Evolutionary conservation across 1,140 invertebrate genomes (phyloP).

Genomic region (Oreohelix idahoensis): DNA sequence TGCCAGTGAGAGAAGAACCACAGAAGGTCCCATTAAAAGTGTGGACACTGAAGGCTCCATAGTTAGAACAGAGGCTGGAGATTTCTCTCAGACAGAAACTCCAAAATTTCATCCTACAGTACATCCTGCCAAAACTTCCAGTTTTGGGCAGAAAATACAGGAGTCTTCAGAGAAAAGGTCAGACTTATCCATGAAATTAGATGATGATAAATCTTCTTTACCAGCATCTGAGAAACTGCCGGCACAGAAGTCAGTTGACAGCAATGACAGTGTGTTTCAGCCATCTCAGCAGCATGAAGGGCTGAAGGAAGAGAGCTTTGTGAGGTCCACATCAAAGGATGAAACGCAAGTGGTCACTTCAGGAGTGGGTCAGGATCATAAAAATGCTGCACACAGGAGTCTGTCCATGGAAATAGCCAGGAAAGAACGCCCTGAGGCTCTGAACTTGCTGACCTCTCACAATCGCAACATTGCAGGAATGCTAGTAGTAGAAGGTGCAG

Average conservation of each 20-base stretch:
- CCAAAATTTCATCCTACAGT: neutral
- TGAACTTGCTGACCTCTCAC: conserved; percentile 8
- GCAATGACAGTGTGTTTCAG: conserved; percentile 13
- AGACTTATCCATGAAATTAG: conserved; percentile 5
- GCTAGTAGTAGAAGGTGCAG: neutral
- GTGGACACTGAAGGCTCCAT: neutral
- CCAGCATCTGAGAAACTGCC: neutral
- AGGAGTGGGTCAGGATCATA: neutral
- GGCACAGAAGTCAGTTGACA: conserved; percentile 12
- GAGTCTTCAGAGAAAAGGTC: conserved; percentile 13
- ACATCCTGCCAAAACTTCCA: neutral
- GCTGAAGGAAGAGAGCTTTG: neutral
- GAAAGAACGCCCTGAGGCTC: conserved; percentile 10
- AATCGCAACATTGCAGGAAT: neutral
- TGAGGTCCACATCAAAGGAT: neutral
- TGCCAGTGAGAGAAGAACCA: neutral
- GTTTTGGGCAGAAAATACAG: neutral
- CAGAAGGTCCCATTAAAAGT: neutral
- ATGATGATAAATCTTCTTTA: neutral
- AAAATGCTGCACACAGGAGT: neutral
- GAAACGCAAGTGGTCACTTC: neutral
- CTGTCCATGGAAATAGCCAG: conserved; percentile 9
- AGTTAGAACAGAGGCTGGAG: conserved; percentile 8
- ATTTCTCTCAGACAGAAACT: conserved; percentile 1
- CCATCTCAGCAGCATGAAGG: neutral